phyloP scores from a whole-genome alignment of 1,140 invertebrate species.

The Rhysida immarginata region DNA sequence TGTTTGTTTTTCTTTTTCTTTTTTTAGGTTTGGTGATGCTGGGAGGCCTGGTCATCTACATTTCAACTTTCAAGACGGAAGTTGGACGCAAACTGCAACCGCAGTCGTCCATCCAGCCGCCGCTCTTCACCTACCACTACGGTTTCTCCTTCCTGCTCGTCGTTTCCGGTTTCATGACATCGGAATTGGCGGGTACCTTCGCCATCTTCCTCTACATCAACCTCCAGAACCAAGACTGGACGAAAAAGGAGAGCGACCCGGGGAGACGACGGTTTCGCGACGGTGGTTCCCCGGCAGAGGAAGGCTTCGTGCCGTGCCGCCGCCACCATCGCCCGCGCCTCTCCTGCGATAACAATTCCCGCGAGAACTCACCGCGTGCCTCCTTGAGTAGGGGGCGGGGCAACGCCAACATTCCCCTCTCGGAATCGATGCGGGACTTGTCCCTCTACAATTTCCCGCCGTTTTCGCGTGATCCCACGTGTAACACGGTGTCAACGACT shows the following conservation, averaged over 20 bases:
- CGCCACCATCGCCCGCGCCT: slow-evolving; percentile 10
- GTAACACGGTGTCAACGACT: slow-evolving; percentile 39
- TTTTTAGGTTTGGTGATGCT: slow-evolving; percentile 67
- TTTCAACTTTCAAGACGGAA: slow-evolving; percentile 79
- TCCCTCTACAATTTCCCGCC: slow-evolving; percentile 19
- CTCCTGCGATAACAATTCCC: slow-evolving; percentile 2
- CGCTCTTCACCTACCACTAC: slow-evolving; percentile 67
- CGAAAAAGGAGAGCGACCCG: neutral
- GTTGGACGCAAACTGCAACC: slow-evolving; percentile 67
- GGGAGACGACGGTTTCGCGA: slow-evolving; percentile 2
- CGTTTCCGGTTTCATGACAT: slow-evolving; percentile 62
- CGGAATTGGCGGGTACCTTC: slow-evolving; percentile 64
- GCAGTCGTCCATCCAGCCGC: slow-evolving; percentile 53
- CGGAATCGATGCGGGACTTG: slow-evolving; percentile 22
- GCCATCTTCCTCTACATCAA: slow-evolving; percentile 74
- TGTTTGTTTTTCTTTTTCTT: slow-evolving; percentile 4
- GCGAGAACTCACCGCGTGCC: slow-evolving; percentile 15
- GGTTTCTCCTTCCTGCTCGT: slow-evolving; percentile 73
- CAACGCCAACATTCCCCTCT: slow-evolving; percentile 9
- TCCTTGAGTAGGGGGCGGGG: neutral
- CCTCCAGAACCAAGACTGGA: slow-evolving; percentile 15
- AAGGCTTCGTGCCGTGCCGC: slow-evolving; percentile 2
- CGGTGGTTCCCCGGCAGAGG: neutral
- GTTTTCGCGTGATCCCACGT: slow-evolving; percentile 34
- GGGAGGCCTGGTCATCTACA: slow-evolving; percentile 77